Base-by-base conservation (phyloP, 2,888 invertebrate genomes). In the Fabriciana adippe region DNA sequence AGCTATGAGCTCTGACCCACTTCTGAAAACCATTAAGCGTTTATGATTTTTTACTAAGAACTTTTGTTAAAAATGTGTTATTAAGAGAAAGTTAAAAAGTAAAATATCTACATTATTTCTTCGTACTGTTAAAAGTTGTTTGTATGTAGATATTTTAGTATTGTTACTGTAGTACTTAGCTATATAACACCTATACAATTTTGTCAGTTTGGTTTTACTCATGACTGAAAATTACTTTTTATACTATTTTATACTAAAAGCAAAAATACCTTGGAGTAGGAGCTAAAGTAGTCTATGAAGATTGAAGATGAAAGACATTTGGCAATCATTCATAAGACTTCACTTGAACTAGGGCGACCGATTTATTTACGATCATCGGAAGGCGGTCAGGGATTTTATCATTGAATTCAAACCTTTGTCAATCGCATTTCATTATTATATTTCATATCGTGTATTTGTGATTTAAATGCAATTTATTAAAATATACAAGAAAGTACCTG, bases 321-420 rank as follows among this genome's bases (percentile, higher is more conserved):
- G 71, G 71, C 71, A 67, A 57, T 60, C 67, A 54, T 56, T 62
- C 57, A 62, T 64, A 51, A 50, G 18, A 63, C 50, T 45, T 67
- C 62, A 63, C 56, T 66, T 60, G 54, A 69, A 71, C 57, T 69
- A 45, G 55, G 50, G 57, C 60, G 50, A 64, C 21, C 50, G 62
- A 53, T 59, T 63, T 66, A 71, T 69, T 69, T 67, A 65, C 61
- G 47, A 54, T 64, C 55, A 54, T 45, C 57, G 62, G 56, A 71
- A 71, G 55, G 64, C 71, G 71, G 71, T 71, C 71, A 71, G 69
- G 71, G 69, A 69, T 65, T 57, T 67, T 57, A n/a, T 67, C 53
- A 18, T 62, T 65, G 48, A 48, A 48, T 48, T n/a, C 48, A 54
- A 21, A 55, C 53, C 60, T 55, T 55, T 8, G 41, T 53, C 18